These are phyloP conservation scores for Manacus vitellinus DNA, from an alignment of 2,113 vertebrate species.

Conservation along the genomic window DNA sequence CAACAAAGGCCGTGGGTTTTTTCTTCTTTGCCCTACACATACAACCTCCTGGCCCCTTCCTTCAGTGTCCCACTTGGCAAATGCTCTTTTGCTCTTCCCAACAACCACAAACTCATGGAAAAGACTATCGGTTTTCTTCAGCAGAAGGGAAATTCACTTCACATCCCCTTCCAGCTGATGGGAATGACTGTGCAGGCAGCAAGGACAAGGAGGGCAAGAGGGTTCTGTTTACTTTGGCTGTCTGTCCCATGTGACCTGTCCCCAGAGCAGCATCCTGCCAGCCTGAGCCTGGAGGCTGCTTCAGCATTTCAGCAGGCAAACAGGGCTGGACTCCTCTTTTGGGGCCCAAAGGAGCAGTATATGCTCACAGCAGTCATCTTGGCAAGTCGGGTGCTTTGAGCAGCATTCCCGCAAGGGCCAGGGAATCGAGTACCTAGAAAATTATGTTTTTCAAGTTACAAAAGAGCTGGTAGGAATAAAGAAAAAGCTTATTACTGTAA, in stretches of 20 bases:
- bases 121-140: neutral
- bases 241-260: neutral
- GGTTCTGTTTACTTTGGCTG: accelerated
- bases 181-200: neutral
- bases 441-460: neutral
- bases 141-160: neutral
- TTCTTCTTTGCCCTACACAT: neutral
- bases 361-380: neutral
- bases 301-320: neutral
- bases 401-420: neutral
- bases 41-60: neutral
- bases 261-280: neutral
- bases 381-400: neutral
- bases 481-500: neutral
- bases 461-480: neutral
- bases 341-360: neutral
- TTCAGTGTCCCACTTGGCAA: neutral
- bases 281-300: neutral
- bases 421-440: neutral
- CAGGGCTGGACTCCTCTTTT: neutral
- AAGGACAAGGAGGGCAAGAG: neutral
- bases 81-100: neutral
- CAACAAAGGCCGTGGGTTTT: neutral
- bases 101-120: neutral
- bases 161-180: neutral